These are phyloP conservation scores for Diceros bicornis DNA, from an alignment of 2,797 vertebrate genomes.

Conservation along the genomic window DNA sequence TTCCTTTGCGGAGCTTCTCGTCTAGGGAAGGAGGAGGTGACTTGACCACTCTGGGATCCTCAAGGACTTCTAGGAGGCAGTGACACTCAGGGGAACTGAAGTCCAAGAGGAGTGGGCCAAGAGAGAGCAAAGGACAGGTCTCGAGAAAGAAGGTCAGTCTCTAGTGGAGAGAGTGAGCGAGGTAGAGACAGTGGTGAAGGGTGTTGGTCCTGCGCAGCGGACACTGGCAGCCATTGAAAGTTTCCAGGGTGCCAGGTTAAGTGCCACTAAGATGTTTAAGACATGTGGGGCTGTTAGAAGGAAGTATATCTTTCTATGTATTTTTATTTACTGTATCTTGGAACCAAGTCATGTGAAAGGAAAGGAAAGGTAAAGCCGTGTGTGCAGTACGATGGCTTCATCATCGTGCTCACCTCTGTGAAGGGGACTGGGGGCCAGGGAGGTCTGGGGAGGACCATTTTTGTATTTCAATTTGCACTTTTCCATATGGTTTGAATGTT, in stretches of 20 bases:
- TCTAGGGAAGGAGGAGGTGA: not conserved
- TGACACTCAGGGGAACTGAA: not conserved
- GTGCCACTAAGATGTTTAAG: not conserved
- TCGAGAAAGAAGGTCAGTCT: not conserved
- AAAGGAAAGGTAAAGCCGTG: not conserved
- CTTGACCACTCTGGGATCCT: not conserved
- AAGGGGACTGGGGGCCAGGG: not conserved
- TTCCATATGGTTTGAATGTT: not conserved
- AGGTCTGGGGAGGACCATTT: not conserved
- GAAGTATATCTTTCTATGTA: not conserved
- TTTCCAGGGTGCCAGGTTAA: not conserved
- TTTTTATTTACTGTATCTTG: not conserved
- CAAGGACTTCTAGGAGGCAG: not conserved
- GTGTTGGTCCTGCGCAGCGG: too few species aligned
- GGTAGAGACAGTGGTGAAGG: not conserved
- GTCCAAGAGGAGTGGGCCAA: not conserved
- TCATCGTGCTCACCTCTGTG: not conserved
- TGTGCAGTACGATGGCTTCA: not conserved
- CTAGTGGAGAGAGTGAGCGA: rapidly evolving
- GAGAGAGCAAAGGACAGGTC: not conserved
- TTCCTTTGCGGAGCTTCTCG: not conserved
- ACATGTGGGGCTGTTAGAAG: not conserved
- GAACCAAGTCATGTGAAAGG: not conserved
- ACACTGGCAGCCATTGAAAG: not conserved
- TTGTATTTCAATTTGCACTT: not conserved